Evolutionary conservation across 2,113 vertebrate species (phyloP).

Genomic region (Corapipo altera): DNA sequence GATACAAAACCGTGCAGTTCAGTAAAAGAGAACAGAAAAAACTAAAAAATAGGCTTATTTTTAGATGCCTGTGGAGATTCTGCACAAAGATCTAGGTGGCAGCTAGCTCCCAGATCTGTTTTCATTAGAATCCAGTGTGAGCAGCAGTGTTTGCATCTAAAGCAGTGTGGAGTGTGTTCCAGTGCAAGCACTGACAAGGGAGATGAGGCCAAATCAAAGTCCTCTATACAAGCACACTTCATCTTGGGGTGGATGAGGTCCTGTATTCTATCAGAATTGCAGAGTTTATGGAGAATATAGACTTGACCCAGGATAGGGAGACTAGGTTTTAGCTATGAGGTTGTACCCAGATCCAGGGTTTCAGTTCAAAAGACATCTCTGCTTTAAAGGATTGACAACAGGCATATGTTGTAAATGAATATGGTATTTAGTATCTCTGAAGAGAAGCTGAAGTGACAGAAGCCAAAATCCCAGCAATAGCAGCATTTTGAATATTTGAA

Average conservation of each 20-base stretch:
- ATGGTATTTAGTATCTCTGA: constrained; percentile 65
- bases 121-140: neutral
- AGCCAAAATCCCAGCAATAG: constrained; percentile 71
- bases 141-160: neutral
- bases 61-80: constrained; percentile 23
- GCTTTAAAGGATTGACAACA: constrained; percentile 22
- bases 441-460: constrained; percentile 61
- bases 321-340: neutral
- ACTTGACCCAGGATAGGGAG: neutral
- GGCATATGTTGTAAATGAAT: constrained; percentile 46
- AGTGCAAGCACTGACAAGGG: neutral
- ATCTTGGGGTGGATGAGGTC: neutral
- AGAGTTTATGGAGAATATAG: neutral
- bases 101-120: neutral
- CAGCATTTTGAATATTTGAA: constrained; percentile 63
- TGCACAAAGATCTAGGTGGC: neutral
- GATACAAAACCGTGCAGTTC: neutral
- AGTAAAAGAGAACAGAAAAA: constrained; percentile 31
- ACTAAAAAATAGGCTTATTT: neutral
- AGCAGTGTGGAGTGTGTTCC: constrained; percentile 9
- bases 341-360: neutral
- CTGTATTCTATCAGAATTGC: neutral
- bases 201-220: neutral
- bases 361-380: constrained; percentile 14
- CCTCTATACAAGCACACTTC: neutral